These are phyloP conservation scores for Riparia riparia DNA, from an alignment of 2,113 vertebrate species.

Conservation along the genomic window DNA sequence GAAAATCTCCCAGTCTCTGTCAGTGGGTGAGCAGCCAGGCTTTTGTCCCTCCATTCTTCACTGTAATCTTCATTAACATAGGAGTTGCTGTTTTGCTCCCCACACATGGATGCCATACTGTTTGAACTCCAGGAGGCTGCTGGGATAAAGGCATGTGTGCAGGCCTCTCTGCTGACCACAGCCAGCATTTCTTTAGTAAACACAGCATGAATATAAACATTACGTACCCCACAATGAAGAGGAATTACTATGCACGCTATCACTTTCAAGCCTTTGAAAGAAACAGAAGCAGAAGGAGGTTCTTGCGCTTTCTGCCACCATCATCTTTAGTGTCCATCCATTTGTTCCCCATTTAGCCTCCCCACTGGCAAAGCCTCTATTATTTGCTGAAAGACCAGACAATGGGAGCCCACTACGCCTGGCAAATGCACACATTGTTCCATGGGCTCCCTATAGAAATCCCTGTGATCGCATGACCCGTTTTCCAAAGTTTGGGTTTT, in stretches of 20 bases:
- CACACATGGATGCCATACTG: conserved; percentile 3
- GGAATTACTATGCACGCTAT: conserved; percentile 6
- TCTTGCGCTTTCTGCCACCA: conserved; percentile 1
- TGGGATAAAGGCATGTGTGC: neutral
- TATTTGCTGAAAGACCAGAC: neutral
- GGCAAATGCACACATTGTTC: neutral
- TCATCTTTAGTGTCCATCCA: conserved; percentile 1
- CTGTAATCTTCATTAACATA: conserved; percentile 59
- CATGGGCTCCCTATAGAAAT: neutral
- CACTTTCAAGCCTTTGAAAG: neutral
- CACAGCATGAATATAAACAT: neutral
- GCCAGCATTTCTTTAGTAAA: neutral
- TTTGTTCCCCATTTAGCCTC: neutral
- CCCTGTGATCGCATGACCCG: neutral
- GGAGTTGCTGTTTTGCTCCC: conserved; percentile 19
- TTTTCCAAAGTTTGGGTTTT: neutral
- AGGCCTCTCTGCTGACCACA: neutral
- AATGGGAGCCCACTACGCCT: neutral
- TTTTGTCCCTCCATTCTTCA: conserved; percentile 41
- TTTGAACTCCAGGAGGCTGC: neutral
- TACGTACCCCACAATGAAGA: neutral
- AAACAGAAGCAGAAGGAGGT: conserved; percentile 10
- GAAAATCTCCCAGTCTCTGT: neutral
- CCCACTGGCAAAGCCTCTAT: neutral
- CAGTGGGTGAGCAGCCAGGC: neutral